phyloP scores from a whole-genome alignment of 2,113 vertebrate genomes.

The Silurus meridionalis region DNA sequence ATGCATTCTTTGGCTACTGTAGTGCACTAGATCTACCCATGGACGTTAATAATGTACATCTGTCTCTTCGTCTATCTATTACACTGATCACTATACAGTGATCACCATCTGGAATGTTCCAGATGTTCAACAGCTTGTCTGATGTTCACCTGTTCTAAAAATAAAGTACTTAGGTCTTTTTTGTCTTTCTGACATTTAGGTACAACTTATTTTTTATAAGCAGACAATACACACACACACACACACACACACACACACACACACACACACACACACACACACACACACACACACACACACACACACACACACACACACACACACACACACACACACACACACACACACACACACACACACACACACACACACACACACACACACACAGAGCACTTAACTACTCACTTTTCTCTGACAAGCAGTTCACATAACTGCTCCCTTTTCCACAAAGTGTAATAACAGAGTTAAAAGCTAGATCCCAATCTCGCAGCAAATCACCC shows the following conservation, averaged over 20 bases:
- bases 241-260: neutral
- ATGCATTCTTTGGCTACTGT: neutral
- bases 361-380: neutral
- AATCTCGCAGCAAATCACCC: neutral
- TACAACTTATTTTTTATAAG: neutral
- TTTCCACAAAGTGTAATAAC: neutral
- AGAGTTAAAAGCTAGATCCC: neutral
- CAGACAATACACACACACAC: neutral
- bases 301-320: neutral
- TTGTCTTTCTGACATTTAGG: neutral
- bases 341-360: constrained; percentile 12
- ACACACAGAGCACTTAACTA: constrained; percentile 1
- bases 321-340: neutral
- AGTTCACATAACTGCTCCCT: neutral
- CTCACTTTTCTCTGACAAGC: neutral
- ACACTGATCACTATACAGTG: constrained; percentile 5
- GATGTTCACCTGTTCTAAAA: neutral
- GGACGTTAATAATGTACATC: neutral
- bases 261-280: neutral
- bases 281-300: neutral
- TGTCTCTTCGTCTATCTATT: neutral
- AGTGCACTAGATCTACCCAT: neutral
- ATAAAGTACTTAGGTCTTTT: neutral
- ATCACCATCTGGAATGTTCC: constrained; percentile 19
- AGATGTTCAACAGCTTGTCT: constrained; percentile 15